Percentiles rank a stretch among this genome's conserved stretches.
These are phyloP conservation scores for Dusona sp. DNA, from an alignment of 2,888 invertebrate species.

Conservation along the genomic window DNA sequence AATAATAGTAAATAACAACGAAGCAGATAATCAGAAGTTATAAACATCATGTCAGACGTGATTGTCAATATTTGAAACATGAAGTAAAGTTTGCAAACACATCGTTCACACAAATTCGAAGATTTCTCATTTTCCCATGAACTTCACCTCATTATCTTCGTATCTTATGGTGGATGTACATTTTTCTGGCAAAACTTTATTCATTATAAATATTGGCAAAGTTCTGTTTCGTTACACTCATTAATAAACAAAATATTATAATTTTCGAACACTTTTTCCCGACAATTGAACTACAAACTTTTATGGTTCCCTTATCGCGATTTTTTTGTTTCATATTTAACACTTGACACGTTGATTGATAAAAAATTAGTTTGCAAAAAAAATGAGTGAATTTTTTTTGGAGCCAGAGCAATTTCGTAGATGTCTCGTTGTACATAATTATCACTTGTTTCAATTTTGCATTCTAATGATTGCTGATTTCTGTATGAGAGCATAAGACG, in stretches of 20 bases:
- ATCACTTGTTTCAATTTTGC: not conserved
- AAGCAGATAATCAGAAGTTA: too few relatives aligned
- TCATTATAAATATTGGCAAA: not conserved
- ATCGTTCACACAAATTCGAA: not conserved
- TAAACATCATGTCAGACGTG: not conserved
- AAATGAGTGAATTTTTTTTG: too few relatives aligned
- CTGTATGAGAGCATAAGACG: not conserved
- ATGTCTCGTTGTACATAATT: too few relatives aligned
- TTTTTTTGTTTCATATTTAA: too few relatives aligned
- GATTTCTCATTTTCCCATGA: constrained; percentile 18
- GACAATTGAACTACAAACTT: too few relatives aligned
- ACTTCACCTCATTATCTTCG: constrained; percentile 22
- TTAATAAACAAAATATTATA: not conserved
- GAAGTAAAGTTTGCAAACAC: constrained; percentile 15
- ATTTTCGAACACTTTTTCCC: not conserved
- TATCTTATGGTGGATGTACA: not conserved
- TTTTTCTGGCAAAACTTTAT: not conserved
- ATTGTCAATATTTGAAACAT: constrained; percentile 44
- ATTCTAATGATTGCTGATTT: not conserved
- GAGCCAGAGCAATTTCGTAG: not conserved
- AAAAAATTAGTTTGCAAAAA: too few relatives aligned
- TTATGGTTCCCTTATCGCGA: too few relatives aligned
- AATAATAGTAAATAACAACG: too few relatives aligned
- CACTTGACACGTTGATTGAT: too few relatives aligned
- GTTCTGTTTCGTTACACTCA: not conserved